A percentile compares a stretch with the other conserved stretches of the same genome.
Evolutionary conservation across 2,888 invertebrate species (phyloP).

Genomic region (Pardosa pseudoannulata): DNA sequence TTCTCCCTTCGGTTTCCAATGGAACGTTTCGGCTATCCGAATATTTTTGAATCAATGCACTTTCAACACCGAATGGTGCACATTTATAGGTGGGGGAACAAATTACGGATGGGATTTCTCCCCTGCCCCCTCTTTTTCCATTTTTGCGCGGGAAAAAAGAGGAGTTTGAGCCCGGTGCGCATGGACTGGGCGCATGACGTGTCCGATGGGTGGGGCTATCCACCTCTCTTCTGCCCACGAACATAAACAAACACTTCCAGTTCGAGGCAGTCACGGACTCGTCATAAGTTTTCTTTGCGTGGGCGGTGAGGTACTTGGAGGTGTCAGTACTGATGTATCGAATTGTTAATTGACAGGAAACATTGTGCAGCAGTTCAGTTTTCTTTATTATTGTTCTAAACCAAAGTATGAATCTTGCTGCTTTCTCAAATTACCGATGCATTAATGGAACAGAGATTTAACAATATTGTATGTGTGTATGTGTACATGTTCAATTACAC

Average conservation of each 20-base stretch:
- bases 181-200: background rate
- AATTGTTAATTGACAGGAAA: background rate
- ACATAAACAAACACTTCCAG: background rate
- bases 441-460: too few species aligned
- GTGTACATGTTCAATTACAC: too few species aligned
- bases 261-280: background rate
- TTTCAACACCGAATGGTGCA: background rate
- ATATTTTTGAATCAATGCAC: constrained; percentile 2
- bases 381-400: too few species aligned
- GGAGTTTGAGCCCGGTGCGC: background rate
- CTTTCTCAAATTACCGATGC: too few species aligned
- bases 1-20: background rate
- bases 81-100: background rate
- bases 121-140: background rate
- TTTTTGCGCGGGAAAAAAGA: background rate
- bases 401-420: too few species aligned
- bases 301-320: background rate
- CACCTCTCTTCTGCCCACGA: background rate
- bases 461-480: too few species aligned
- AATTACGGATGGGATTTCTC: background rate
- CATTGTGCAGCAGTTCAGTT: too few species aligned
- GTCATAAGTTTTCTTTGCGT: background rate
- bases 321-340: background rate
- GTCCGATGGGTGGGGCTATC: background rate
- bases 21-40: background rate